These are phyloP conservation scores for Ophion ventricosus DNA, from an alignment of 2,888 invertebrate species.

Conservation along the genomic window DNA sequence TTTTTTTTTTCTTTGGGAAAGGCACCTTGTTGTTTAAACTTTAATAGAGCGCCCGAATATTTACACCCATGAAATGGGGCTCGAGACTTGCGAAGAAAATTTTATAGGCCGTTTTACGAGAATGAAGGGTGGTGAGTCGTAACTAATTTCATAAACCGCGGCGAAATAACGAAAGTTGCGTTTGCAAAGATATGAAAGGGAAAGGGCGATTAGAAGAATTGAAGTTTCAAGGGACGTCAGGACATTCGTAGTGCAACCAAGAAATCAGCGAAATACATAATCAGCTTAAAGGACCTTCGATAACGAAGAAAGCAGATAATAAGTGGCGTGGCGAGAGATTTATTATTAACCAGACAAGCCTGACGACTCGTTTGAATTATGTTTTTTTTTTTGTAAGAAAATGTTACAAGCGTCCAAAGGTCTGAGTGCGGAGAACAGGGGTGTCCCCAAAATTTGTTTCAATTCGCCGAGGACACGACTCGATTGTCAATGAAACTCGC, in stretches of 20 bases:
- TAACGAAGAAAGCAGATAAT: conserved; percentile 25
- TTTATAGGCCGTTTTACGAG: conserved; percentile 43
- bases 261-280: conserved; percentile 81
- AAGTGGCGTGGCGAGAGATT: neutral
- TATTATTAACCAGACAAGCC: neutral
- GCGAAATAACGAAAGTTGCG: neutral
- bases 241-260: conserved; percentile 75
- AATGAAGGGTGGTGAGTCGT: neutral
- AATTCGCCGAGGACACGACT: conserved; percentile 33
- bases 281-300: conserved; percentile 69
- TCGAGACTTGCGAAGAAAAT: conserved; percentile 18
- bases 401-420: conserved; percentile 67
- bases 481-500: conserved; percentile 9
- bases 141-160: conserved; percentile 31
- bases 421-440: conserved; percentile 71
- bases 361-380: neutral
- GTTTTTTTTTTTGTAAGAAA: neutral
- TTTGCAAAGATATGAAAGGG: neutral
- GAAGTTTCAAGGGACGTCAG: conserved; percentile 40
- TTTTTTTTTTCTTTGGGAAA: conserved; percentile 59
- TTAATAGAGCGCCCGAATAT: conserved; percentile 54
- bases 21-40: conserved; percentile 52
- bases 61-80: conserved; percentile 42
- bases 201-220: conserved; percentile 36
- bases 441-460: conserved; percentile 71